A percentile compares a stretch with the other conserved stretches of the same genome.
Evolutionary conservation across 2,797 vertebrate genomes (phyloP).

Genomic region (Macropodus opercularis): DNA sequence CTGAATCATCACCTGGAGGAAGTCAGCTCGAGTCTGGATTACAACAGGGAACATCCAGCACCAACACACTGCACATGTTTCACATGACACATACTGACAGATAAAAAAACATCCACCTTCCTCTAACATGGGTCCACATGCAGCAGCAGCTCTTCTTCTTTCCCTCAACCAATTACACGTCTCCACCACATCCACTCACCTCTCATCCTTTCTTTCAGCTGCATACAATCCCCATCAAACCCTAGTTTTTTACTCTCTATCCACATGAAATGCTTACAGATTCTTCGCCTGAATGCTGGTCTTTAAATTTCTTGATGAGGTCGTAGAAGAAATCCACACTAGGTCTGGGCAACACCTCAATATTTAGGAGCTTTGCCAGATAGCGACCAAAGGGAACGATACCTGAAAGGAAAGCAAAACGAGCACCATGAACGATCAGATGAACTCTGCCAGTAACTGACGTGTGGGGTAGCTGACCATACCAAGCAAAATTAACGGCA

Average conservation of each 20-base stretch:
- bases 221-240: too few species aligned
- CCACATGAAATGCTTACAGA: slow-evolving; percentile 39
- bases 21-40: slow-evolving; percentile 59
- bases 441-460: neutral
- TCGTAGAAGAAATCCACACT: slow-evolving; percentile 73
- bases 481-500: slow-evolving; percentile 52
- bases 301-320: slow-evolving; percentile 77
- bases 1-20: slow-evolving; percentile 73
- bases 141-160: too few species aligned
- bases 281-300: slow-evolving; percentile 53
- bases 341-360: slow-evolving; percentile 54
- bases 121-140: too few species aligned
- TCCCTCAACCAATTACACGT: too few species aligned
- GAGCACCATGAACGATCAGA: neutral
- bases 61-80: too few species aligned
- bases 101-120: too few species aligned
- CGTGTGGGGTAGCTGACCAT: slow-evolving; percentile 35
- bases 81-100: too few species aligned
- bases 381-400: slow-evolving; percentile 65
- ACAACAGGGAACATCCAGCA: too few species aligned
- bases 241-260: too few species aligned
- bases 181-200: too few species aligned
- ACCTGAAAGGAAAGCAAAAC: slow-evolving; percentile 62
- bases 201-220: too few species aligned
- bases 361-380: slow-evolving; percentile 66